phyloP scores from a whole-genome alignment of 64 coral and sea anemone genomes.

The Montipora foliosa region DNA sequence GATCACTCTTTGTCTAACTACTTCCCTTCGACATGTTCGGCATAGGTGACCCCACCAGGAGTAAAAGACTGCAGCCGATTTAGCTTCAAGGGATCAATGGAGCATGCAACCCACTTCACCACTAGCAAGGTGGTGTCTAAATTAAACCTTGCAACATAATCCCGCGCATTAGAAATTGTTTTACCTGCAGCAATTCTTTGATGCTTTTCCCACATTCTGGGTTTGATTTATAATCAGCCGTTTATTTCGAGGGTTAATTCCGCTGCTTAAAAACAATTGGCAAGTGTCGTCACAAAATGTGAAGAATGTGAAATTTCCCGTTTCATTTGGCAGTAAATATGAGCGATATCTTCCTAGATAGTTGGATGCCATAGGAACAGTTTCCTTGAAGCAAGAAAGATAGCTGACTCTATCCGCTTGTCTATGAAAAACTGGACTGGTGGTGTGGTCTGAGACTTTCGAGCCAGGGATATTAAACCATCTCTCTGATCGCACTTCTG shows the following conservation, averaged over 20 bases:
- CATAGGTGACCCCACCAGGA: no score
- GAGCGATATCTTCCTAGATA: slow-evolving; percentile 31
- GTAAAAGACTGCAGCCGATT: no score
- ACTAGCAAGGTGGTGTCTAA: no score
- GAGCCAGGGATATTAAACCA: background rate
- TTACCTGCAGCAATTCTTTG: slow-evolving; percentile 25
- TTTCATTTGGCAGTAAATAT: slow-evolving; percentile 45
- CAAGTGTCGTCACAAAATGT: slow-evolving; percentile 57
- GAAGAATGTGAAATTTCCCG: slow-evolving; percentile 51
- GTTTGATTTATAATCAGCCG: slow-evolving; percentile 35
- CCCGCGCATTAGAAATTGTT: no score
- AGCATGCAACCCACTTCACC: no score
- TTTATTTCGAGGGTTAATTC: slow-evolving; percentile 28
- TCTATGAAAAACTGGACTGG: background rate
- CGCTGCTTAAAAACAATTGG: slow-evolving; percentile 46
- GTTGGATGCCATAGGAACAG: background rate
- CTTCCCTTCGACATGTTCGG: no score
- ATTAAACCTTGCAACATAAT: no score
- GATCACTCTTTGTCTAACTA: no score
- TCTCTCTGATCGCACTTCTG: slow-evolving; percentile 8
- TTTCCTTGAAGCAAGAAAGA: background rate
- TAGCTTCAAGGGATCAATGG: no score
- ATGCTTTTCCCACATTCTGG: accelerated
- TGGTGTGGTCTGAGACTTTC: background rate
- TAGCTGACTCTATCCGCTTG: background rate